Conservation (phyloP, 2,797 vertebrate genomes). For the Myoxocephalus aenaeus region DNA sequence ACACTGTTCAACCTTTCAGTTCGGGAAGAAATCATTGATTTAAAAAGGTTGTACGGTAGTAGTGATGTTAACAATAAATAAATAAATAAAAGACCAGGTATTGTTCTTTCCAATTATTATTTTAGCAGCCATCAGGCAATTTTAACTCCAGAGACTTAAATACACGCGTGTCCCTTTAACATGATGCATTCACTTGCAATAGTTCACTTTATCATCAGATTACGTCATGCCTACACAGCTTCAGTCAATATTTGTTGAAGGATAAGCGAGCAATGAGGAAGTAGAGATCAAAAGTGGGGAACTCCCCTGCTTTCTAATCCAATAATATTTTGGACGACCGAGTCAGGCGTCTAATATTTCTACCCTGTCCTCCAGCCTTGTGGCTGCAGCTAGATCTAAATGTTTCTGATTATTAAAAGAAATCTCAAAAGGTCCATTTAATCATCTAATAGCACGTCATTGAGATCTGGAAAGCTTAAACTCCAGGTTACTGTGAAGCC, state of each 20-base stretch:
- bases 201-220: background rate
- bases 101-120: no score
- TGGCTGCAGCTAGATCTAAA: constrained; percentile 4
- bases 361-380: background rate
- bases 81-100: background rate
- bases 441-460: constrained; percentile 39
- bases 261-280: constrained; percentile 51
- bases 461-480: constrained; percentile 34
- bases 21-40: background rate
- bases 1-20: background rate
- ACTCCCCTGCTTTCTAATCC: constrained; percentile 21
- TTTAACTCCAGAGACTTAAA: background rate
- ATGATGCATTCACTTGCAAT: background rate
- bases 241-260: constrained; percentile 59
- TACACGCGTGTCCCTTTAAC: background rate
- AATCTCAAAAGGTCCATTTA: constrained; percentile 30
- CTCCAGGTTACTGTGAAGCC: constrained; percentile 45
- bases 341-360: background rate
- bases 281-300: constrained; percentile 9
- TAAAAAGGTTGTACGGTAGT: background rate
- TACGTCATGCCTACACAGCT: background rate
- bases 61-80: background rate
- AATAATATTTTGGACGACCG: background rate
- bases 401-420: constrained; percentile 23
- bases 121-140: no score